These are phyloP conservation scores for Apamea anceps DNA, from an alignment of 2,888 invertebrate species.

Conservation along the genomic window DNA sequence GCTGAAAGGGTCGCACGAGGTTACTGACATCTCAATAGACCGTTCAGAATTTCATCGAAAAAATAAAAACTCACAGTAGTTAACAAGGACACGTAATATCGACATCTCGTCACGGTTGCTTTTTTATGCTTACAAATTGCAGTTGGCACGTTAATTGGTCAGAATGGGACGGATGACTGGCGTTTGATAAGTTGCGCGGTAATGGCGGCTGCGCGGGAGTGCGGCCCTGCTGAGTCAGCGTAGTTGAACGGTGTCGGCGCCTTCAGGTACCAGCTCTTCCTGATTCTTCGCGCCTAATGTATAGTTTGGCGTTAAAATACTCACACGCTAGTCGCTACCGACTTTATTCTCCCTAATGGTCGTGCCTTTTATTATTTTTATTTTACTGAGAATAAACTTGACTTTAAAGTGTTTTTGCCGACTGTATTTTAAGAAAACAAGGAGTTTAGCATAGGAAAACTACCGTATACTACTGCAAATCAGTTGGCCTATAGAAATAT, in stretches of 20 bases:
- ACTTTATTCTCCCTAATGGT: slow-evolving; percentile 53
- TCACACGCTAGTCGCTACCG: slow-evolving; percentile 52
- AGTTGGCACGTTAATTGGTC: slow-evolving; percentile 86
- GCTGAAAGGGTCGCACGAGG: slow-evolving; percentile 54
- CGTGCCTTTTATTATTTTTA: slow-evolving; percentile 43
- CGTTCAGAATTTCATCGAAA: slow-evolving; percentile 56
- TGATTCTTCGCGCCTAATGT: slow-evolving; percentile 64
- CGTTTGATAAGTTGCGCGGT: slow-evolving; percentile 82
- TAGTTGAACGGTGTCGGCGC: slow-evolving; percentile 84
- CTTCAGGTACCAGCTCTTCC: slow-evolving; percentile 75
- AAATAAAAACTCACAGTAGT: slow-evolving; percentile 71
- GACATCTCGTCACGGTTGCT: slow-evolving; percentile 82
- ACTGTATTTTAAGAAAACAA: slow-evolving; percentile 1
- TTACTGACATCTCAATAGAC: slow-evolving; percentile 60
- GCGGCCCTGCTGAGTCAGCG: slow-evolving; percentile 86
- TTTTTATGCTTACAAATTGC: slow-evolving; percentile 84
- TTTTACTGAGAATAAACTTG: slow-evolving; percentile 20
- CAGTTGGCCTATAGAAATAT: slow-evolving; percentile 7
- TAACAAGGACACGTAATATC: slow-evolving; percentile 84
- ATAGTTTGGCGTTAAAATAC: slow-evolving; percentile 65
- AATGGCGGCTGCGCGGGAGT: slow-evolving; percentile 81
- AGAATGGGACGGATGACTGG: slow-evolving; percentile 85
- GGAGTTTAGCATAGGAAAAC: neutral
- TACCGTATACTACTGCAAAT: neutral
- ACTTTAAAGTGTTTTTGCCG: slow-evolving; percentile 14